phyloP scores from a whole-genome alignment of 2,797 vertebrate species.

The Otus scops region DNA sequence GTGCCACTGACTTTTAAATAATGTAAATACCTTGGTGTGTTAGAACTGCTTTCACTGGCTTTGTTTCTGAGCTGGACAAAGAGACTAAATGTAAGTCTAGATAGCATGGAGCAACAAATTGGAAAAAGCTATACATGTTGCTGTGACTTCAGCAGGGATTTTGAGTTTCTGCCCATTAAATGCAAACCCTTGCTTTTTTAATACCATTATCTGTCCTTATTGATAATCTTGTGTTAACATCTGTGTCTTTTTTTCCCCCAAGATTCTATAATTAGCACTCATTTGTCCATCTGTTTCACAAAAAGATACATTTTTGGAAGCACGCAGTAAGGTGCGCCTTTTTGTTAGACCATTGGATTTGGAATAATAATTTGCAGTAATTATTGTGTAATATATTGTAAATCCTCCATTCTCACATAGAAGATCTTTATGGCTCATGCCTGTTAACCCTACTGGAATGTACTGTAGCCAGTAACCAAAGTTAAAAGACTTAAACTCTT shows the following conservation, averaged over 20 bases:
- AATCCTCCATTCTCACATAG: not conserved
- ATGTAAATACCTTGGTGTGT: not conserved
- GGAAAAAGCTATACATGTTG: not conserved
- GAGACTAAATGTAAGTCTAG: not conserved
- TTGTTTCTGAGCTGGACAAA: not conserved
- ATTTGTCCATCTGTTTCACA: slow-evolving; percentile 17
- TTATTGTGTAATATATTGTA: not conserved
- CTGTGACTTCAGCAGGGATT: not conserved
- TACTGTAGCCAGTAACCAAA: not conserved
- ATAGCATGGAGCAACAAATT: not conserved
- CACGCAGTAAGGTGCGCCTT: not conserved
- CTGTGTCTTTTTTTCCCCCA: not conserved
- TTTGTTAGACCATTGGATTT: not conserved
- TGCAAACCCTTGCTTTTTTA: not conserved
- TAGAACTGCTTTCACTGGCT: not conserved
- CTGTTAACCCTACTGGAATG: not conserved
- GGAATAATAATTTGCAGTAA: not conserved
- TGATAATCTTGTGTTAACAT: not conserved
- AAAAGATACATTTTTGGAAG: not conserved
- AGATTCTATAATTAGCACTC: not conserved
- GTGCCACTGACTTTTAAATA: not conserved
- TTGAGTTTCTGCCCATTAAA: slow-evolving; percentile 4
- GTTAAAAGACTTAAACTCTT: slow-evolving; percentile 13
- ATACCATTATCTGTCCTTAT: not conserved
- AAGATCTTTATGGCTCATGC: not conserved